Percentiles rank a stretch among this genome's conserved stretches.
These are phyloP conservation scores for Chaunax sp. DNA, from an alignment of 2,797 vertebrate species.

Conservation along the genomic window DNA sequence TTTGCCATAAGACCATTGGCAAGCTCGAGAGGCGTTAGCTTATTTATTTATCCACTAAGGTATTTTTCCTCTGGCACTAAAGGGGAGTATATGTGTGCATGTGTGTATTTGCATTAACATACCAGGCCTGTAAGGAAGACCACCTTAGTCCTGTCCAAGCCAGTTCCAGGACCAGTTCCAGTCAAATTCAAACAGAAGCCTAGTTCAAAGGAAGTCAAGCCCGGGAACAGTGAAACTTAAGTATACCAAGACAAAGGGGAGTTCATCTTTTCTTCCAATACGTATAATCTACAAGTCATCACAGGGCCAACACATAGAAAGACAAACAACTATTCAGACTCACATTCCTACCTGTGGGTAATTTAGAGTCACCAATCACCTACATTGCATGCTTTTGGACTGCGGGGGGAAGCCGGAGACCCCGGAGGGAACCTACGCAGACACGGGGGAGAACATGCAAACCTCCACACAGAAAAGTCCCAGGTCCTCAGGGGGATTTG, in stretches of 20 bases:
- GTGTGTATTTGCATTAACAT: slow-evolving; percentile 37
- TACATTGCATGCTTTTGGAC: too few relatives aligned
- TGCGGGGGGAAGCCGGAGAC: too few relatives aligned
- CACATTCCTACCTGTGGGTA: too few relatives aligned
- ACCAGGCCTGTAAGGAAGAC: slow-evolving; percentile 47
- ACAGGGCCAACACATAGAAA: too few relatives aligned
- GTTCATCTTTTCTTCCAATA: slow-evolving; percentile 29
- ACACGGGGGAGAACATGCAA: too few relatives aligned
- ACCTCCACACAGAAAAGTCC: too few relatives aligned
- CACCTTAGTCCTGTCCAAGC: slow-evolving; percentile 47
- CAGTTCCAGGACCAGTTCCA: slow-evolving; percentile 55
- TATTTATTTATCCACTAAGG: slow-evolving; percentile 70
- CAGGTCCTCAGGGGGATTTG: too few relatives aligned
- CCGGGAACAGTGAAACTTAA: slow-evolving; percentile 15
- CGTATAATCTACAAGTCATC: too few relatives aligned
- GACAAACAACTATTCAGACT: too few relatives aligned
- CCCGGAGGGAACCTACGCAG: too few relatives aligned
- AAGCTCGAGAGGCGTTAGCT: slow-evolving; percentile 50
- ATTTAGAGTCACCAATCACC: too few relatives aligned
- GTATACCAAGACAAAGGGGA: slow-evolving; percentile 35
- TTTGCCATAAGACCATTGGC: slow-evolving; percentile 80
- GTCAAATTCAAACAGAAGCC: slow-evolving; percentile 53
- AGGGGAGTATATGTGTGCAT: slow-evolving; percentile 41
- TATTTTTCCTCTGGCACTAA: slow-evolving; percentile 66
- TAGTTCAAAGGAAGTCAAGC: slow-evolving; percentile 40